Base-by-base conservation (phyloP, 2,797 vertebrate genomes). In the Sparus aurata region DNA sequence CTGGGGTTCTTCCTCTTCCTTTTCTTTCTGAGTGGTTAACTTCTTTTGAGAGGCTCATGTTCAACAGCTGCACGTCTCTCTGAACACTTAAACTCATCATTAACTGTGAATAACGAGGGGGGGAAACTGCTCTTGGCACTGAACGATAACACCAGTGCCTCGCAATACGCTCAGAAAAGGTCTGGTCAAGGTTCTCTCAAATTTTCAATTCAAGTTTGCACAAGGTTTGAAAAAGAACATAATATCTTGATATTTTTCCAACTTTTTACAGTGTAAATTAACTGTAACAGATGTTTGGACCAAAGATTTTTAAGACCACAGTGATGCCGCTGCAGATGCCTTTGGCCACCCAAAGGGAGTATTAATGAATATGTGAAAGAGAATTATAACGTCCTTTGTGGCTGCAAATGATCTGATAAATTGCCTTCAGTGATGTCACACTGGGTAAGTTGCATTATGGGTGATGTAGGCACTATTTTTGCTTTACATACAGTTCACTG, bases 21-120 rank as follows among this genome's bases (percentile, higher is more conserved):
- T 27, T 77, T 69, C 54, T 73, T 55, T 75, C 38, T 20, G 60
- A 58, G 70, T 23, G 58, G 34, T 46, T 74, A 18, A 58, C 52
- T 47, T 52, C 22, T 34, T 67, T 22, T n/a, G 23, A 72, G 17
- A 76, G 45, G 27, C 17, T 12, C 25, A 50, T 3, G 2, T 69
- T 78, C 47, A 58, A 12, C 55, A 43, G n/a, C 27, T 53, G 3
- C 50, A 49, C 12, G 3, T 64, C 45, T 69, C 30, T 76, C 45
- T 61, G 15, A 75, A 68, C 54, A 46, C 61, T 20, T 60, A n/a
- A 69, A 50, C 25, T 50, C 17, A 55, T 74, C 22, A 65, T 45
- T 60, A 61, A 54, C n/a, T 50, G 46, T 4, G 27, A 9, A 0
- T n/a, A 54, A n/a, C 25, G 52, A 11, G 13, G 12, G 20, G 4